phyloP scores from a whole-genome alignment of 92 coral and sea anemone species.

The Porites cylindrica region DNA sequence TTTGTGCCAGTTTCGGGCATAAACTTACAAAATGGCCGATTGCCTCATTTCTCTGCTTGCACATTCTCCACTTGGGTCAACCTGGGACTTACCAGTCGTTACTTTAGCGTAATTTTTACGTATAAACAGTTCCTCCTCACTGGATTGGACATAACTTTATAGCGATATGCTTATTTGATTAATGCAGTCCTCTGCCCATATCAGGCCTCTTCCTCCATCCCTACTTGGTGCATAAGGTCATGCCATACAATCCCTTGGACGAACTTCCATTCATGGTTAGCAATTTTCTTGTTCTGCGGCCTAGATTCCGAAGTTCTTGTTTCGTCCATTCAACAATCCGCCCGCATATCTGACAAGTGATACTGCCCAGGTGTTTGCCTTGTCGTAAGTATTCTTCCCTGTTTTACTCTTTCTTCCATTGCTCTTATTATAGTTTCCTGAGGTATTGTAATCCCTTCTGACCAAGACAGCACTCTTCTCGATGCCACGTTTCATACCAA shows the following conservation, averaged over 20 bases:
- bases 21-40: slow-evolving; percentile 58
- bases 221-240: neutral
- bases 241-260: slow-evolving; percentile 12
- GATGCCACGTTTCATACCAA: too few relatives aligned
- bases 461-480: too few relatives aligned
- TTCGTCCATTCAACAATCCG: slow-evolving; percentile 7
- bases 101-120: slow-evolving; percentile 42
- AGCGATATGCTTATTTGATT: neutral
- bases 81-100: slow-evolving; percentile 49
- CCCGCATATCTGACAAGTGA: slow-evolving; percentile 17
- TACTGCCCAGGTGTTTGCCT: slow-evolving; percentile 22
- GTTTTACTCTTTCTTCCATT: neutral
- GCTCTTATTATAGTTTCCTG: neutral
- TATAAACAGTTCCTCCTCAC: neutral
- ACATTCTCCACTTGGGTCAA: slow-evolving; percentile 48
- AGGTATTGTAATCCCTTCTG: slow-evolving; percentile 1
- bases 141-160: slow-evolving; percentile 1
- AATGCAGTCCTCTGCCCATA: neutral
- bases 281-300: slow-evolving; percentile 32
- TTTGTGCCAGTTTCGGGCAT: slow-evolving; percentile 58
- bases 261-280: slow-evolving; percentile 36
- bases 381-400: slow-evolving; percentile 21
- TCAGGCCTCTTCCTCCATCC: slow-evolving; percentile 1
- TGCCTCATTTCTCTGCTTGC: slow-evolving; percentile 53
- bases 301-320: slow-evolving; percentile 34